A percentile compares a stretch with the other conserved stretches of the same genome.
Conservation (phyloP, 2,888 invertebrate genomes). For the Diarsia brunnea region DNA sequence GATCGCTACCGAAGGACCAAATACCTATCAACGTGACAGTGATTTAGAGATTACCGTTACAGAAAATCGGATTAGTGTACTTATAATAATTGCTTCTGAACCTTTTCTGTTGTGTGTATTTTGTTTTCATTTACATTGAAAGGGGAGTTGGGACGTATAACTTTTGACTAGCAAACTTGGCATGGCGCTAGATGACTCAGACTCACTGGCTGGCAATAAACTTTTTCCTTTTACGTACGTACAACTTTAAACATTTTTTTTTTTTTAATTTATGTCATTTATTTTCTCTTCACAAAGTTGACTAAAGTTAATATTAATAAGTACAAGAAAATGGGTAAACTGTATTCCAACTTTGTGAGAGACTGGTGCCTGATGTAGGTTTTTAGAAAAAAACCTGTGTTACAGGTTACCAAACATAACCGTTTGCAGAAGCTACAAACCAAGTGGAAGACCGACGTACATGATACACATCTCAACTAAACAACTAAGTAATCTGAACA, state of each 20-base stretch:
- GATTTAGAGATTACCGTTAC: not conserved
- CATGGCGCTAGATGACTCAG: not conserved
- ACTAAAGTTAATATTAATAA: too few species aligned
- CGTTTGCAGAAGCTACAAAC: not conserved
- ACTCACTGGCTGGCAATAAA: not conserved
- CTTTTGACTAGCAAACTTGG: not conserved
- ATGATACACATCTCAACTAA: conserved; percentile 22
- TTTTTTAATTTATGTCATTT: too few species aligned
- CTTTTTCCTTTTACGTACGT: too few species aligned
- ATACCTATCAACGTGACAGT: not conserved
- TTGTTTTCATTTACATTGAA: not conserved
- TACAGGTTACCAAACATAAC: too few species aligned
- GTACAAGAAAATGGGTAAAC: too few species aligned
- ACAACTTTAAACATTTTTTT: not conserved
- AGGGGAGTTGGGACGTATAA: not conserved
- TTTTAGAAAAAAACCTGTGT: too few species aligned
- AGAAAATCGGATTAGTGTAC: not conserved
- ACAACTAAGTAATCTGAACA: conserved; percentile 34
- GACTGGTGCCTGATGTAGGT: too few species aligned
- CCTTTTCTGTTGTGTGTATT: not conserved
- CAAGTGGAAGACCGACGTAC: not conserved
- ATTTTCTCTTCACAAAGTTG: too few species aligned
- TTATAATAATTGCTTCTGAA: not conserved
- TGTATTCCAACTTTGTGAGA: too few species aligned
- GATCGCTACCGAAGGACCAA: not conserved